Evolutionary conservation across 1,140 invertebrate species (phyloP).

Genomic region (Temnothorax curvispinosus): DNA sequence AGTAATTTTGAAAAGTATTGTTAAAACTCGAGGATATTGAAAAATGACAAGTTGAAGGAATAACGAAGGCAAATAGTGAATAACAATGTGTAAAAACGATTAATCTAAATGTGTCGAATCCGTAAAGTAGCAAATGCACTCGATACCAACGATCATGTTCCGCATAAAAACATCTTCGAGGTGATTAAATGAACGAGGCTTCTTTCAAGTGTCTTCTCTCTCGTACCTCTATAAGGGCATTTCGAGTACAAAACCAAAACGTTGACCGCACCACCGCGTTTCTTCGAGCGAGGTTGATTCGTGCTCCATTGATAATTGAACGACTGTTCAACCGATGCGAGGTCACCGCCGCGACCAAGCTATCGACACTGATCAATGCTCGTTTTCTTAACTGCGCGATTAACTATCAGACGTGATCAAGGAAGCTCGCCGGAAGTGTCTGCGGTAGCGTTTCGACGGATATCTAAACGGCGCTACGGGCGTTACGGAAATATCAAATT

Average conservation of each 20-base stretch:
- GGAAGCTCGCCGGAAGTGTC: not conserved
- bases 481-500: not conserved
- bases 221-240: conserved; percentile 6
- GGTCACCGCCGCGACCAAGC: conserved; percentile 43
- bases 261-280: not conserved
- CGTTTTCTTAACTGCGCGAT: conserved; percentile 48
- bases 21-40: not conserved
- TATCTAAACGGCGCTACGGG: not conserved
- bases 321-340: conserved; percentile 57
- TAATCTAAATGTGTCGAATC: conserved; percentile 2
- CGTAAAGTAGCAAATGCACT: not conserved
- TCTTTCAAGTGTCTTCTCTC: conserved; percentile 18
- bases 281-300: conserved; percentile 21
- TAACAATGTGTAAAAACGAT: not conserved
- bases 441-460: too few species aligned
- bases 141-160: not conserved
- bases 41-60: not conserved
- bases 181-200: conserved; percentile 3
- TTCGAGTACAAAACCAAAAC: not conserved
- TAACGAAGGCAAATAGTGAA: not conserved
- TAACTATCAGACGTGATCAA: conserved; percentile 55
- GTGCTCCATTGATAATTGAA: conserved; percentile 76
- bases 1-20: not conserved
- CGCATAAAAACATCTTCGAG: not conserved
- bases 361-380: conserved; percentile 72